phyloP scores from a whole-genome alignment of 1,140 invertebrate species.

The Drosophila setifemur region DNA sequence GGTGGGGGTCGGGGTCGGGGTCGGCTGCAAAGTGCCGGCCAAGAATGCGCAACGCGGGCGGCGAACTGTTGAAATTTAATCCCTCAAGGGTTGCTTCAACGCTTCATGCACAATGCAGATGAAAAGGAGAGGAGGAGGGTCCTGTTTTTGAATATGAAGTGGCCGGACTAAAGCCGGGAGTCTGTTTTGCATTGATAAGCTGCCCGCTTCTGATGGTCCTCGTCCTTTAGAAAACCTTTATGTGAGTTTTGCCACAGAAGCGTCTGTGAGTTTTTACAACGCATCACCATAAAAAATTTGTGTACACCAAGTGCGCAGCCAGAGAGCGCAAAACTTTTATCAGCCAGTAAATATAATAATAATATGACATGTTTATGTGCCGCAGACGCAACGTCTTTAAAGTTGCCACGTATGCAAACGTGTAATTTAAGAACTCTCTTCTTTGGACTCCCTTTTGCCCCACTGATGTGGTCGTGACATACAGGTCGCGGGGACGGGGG shows the following conservation, averaged over 20 bases:
- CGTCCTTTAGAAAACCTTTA: slow-evolving; percentile 47
- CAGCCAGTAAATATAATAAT: slow-evolving; percentile 68
- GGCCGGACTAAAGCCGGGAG: slow-evolving; percentile 44
- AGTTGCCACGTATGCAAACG: slow-evolving; percentile 73
- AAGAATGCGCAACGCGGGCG: slow-evolving; percentile 72
- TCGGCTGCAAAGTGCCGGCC: slow-evolving; percentile 50
- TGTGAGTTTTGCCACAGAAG: neutral
- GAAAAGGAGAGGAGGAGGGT: neutral
- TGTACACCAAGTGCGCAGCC: slow-evolving; percentile 43
- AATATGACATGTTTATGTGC: slow-evolving; percentile 77
- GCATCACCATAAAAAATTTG: slow-evolving; percentile 68
- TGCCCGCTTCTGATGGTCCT: slow-evolving; percentile 2
- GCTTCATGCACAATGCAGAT: slow-evolving; percentile 53
- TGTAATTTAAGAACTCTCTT: slow-evolving; percentile 60
- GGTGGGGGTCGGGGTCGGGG: neutral
- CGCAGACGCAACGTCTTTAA: slow-evolving; percentile 56
- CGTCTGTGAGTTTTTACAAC: slow-evolving; percentile 57
- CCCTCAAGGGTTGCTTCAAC: slow-evolving; percentile 80
- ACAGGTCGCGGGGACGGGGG: slow-evolving; percentile 32
- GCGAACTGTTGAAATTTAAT: slow-evolving; percentile 79
- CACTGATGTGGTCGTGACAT: slow-evolving; percentile 53
- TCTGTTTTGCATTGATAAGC: slow-evolving; percentile 80
- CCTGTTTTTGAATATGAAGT: slow-evolving; percentile 57
- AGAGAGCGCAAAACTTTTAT: slow-evolving; percentile 52
- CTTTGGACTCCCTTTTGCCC: slow-evolving; percentile 4